Percentiles rank a stretch among this genome's conserved stretches.
Evolutionary conservation across 2,888 invertebrate genomes (phyloP).

Genomic region (Atrina japonica): DNA sequence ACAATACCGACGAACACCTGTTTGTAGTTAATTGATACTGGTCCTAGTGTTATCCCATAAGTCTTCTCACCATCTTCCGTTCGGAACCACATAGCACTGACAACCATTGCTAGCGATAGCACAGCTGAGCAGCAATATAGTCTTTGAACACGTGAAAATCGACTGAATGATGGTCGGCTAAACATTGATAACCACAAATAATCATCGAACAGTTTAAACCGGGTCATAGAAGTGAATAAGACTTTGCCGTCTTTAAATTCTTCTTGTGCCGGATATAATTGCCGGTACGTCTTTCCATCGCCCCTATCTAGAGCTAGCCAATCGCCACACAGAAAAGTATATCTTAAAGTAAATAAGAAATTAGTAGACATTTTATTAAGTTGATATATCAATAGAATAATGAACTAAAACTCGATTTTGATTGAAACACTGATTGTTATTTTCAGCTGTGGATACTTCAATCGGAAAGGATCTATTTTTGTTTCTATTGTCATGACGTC

Average conservation of each 20-base stretch:
- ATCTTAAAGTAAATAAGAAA: slow-evolving; percentile 30
- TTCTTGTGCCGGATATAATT: slow-evolving; percentile 40
- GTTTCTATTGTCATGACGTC: no score
- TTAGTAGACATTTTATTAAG: no score
- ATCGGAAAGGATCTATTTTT: no score
- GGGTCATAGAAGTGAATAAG: slow-evolving; percentile 48
- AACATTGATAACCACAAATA: slow-evolving; percentile 36
- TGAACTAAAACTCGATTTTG: no score
- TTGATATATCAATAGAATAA: no score
- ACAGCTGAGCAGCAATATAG: slow-evolving; percentile 10
- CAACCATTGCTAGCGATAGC: slow-evolving; percentile 14
- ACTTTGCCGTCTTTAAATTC: slow-evolving; percentile 32
- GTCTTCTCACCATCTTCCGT: background rate
- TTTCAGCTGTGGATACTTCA: no score
- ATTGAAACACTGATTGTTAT: no score
- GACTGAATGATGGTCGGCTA: slow-evolving; percentile 19
- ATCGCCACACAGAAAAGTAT: slow-evolving; percentile 47
- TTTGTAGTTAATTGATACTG: slow-evolving; percentile 19
- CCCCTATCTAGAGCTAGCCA: slow-evolving; percentile 44
- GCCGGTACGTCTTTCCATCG: slow-evolving; percentile 45
- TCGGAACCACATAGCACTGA: slow-evolving; percentile 27
- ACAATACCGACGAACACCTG: slow-evolving; percentile 19
- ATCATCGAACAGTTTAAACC: slow-evolving; percentile 52
- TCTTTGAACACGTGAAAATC: slow-evolving; percentile 23
- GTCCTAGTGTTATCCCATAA: slow-evolving; percentile 15